Conservation (phyloP, 1,140 invertebrate genomes). For the Babylonia areolata region DNA sequence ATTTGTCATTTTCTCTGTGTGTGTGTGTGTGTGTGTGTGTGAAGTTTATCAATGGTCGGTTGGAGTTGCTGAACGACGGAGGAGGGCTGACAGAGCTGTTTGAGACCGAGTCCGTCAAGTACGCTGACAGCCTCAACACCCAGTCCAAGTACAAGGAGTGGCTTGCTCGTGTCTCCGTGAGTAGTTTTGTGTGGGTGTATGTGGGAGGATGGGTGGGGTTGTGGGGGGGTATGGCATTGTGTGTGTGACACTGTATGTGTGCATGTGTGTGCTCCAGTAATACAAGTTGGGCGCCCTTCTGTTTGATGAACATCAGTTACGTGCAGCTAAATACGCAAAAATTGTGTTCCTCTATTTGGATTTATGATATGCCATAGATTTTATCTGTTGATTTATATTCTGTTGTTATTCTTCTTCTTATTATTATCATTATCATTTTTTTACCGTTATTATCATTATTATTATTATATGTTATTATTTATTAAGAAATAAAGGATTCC, state of each 20-base stretch:
- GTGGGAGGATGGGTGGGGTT: not conserved
- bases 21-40: slow-evolving; percentile 48
- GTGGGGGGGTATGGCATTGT: not conserved
- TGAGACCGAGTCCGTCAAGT: slow-evolving; percentile 91
- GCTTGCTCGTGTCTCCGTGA: slow-evolving; percentile 66
- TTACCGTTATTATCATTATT: too few relatives aligned
- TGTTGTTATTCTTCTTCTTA: too few relatives aligned
- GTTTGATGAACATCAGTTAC: too few relatives aligned
- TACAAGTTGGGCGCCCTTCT: too few relatives aligned
- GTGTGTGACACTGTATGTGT: not conserved
- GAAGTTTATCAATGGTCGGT: slow-evolving; percentile 93
- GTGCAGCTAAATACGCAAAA: too few relatives aligned
- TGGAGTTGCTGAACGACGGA: slow-evolving; percentile 92
- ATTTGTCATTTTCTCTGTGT: not conserved
- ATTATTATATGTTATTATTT: too few relatives aligned
- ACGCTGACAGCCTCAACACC: slow-evolving; percentile 87
- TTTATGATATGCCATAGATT: too few relatives aligned
- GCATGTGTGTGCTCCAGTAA: not conserved
- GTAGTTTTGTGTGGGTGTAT: not conserved
- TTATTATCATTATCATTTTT: too few relatives aligned
- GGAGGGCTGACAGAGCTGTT: slow-evolving; percentile 95
- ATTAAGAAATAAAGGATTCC: too few relatives aligned
- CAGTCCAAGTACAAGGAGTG: slow-evolving; percentile 88
- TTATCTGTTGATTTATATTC: too few relatives aligned
- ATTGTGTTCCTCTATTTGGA: too few relatives aligned